Percentiles rank a stretch among this genome's conserved stretches.
Conservation (phyloP, 1,140 invertebrate species). For the Polyergus mexicanus region DNA sequence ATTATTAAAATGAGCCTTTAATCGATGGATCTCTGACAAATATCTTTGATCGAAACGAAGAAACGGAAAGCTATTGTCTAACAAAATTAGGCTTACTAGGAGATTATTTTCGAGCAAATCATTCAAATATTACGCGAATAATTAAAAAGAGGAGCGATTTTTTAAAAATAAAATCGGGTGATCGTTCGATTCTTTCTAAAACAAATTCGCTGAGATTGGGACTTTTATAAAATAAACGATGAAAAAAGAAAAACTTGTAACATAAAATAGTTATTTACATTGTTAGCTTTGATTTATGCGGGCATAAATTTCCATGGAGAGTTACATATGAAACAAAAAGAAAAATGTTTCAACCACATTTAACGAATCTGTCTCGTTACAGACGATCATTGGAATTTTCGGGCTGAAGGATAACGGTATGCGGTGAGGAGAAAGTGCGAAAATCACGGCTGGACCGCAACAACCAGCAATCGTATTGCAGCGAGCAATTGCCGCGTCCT, state of each 20-base stretch:
- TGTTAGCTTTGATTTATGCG: background rate
- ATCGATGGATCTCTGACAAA: background rate
- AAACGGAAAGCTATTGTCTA: background rate
- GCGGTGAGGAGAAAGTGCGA: constrained; percentile 72
- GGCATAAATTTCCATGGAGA: background rate
- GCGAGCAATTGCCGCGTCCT: constrained; percentile 34
- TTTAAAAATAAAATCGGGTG: background rate
- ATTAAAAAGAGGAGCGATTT: background rate
- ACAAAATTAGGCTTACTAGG: too few species aligned
- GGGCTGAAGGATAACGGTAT: constrained; percentile 23
- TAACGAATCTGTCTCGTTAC: background rate
- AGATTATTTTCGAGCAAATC: background rate
- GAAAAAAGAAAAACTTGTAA: background rate
- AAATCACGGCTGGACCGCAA: constrained; percentile 65
- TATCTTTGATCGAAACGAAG: background rate
- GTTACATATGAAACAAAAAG: background rate
- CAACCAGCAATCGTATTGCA: constrained; percentile 37
- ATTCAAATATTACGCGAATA: background rate
- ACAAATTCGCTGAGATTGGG: background rate
- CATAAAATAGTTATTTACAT: background rate
- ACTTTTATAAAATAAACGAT: background rate
- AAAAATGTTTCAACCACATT: background rate
- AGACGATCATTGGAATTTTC: constrained; percentile 14
- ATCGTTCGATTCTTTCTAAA: background rate
- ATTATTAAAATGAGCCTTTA: background rate